Conservation (phyloP, 2,113 vertebrate species). For the Xyrauchen texanus region DNA sequence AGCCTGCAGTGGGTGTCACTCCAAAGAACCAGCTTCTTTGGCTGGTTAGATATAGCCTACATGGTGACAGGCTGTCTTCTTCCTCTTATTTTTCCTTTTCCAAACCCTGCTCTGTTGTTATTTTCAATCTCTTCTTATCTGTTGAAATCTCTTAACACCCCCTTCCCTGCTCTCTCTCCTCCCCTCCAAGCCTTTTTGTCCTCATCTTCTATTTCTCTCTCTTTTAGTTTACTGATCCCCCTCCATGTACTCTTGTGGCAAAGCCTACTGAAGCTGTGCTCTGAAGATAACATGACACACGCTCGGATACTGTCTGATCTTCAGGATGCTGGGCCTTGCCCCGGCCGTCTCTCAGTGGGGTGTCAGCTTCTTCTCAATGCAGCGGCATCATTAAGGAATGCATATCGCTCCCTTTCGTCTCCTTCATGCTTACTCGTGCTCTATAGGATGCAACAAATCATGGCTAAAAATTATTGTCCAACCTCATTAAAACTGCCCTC, state of each 20-base stretch:
- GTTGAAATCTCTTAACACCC: constrained; percentile 27
- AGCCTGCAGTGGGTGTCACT: constrained; percentile 6
- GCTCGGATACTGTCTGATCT: constrained; percentile 14
- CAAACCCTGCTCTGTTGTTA: neutral
- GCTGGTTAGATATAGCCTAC: constrained; percentile 12
- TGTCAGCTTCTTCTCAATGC: constrained; percentile 23
- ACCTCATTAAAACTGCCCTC: constrained; percentile 18
- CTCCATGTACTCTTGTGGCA: constrained; percentile 5
- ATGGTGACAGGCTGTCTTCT: constrained; percentile 6
- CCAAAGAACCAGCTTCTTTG: constrained; percentile 40
- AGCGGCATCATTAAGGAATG: constrained; percentile 28
- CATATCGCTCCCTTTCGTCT: constrained; percentile 28
- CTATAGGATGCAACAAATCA: constrained; percentile 1
- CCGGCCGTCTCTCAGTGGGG: constrained; percentile 29
- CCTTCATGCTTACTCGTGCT: neutral
- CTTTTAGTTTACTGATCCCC: neutral
- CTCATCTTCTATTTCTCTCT: neutral
- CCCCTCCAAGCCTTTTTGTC: constrained; percentile 19
- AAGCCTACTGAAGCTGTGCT: constrained; percentile 29
- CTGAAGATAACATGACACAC: constrained; percentile 32
- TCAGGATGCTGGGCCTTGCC: constrained; percentile 37
- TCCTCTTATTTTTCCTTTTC: constrained; percentile 7
- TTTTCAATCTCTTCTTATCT: constrained; percentile 20
- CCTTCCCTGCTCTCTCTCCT: constrained; percentile 12
- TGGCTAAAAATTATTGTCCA: constrained; percentile 1